Base-by-base conservation (phyloP, 2,113 vertebrate species). In the Cyprinodon tularosa region DNA sequence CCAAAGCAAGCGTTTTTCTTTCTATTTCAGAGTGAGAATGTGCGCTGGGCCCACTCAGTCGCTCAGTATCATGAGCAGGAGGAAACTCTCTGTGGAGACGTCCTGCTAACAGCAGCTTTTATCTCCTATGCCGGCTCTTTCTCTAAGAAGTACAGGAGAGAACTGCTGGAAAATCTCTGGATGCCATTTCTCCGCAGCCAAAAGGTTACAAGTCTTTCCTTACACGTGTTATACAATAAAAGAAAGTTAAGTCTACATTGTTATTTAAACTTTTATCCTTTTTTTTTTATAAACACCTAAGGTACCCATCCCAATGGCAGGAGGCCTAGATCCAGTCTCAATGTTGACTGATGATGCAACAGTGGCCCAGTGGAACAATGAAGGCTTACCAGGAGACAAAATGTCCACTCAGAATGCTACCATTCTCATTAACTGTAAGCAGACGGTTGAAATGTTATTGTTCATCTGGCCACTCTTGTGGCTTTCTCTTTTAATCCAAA, bases 311-410 rank as follows among this genome's bases (percentile, higher is more conserved):
- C 92, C 93, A 68, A 94, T 93, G 94, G 94, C 85, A 4, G 91
- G 93, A 69, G 93, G 85, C 66, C 86, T 95, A 66, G 93, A 96
- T 86, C 92, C 94, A 29, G 90, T 95, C 39, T 84, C 74, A 8
- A 90, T 94, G 93, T 60, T 83, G 82, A 94, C 89, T 8, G 94
- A 94, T 73, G 92, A 92, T 50, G 94, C 94, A 57, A 93, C 86
- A 36, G 90, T 91, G 77, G 95, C 95, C 62, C 87, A 94, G 87
- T 79, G 95, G 94, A 96, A 95, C 89, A 96, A 93, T 36, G 94
- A 94, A 65, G 84, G 95, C 44, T 81, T 95, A 79, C 93, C 93
- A 4, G 92, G 92, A 62, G 94, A 94, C 90, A 88, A 89, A 80
- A 93, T 82, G 82, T 94, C 94, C 71, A 93, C 90, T 42, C 91